phyloP scores from a whole-genome alignment of 2,797 vertebrate species.

The Pelobates cultripes region DNA sequence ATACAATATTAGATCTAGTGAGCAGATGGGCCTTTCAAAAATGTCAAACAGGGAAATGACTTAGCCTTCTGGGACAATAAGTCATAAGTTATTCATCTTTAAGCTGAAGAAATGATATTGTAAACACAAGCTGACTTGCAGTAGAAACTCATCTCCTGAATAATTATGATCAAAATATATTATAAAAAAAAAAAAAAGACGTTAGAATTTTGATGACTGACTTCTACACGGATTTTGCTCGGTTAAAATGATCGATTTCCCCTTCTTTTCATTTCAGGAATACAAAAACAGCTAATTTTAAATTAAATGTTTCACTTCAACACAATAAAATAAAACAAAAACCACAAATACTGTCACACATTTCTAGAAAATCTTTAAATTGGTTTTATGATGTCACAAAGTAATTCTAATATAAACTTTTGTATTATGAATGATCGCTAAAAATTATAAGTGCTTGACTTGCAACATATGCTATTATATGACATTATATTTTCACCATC shows the following conservation, averaged over 20 bases:
- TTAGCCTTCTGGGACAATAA: conserved; percentile 40
- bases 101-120: conserved; percentile 29
- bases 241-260: too few species aligned
- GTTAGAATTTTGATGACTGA: background rate
- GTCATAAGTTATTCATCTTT: conserved; percentile 46
- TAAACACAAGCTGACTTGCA: conserved; percentile 36
- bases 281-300: too few species aligned
- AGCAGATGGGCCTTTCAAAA: conserved; percentile 46
- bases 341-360: too few species aligned
- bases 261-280: too few species aligned
- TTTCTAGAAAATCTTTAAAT: too few species aligned
- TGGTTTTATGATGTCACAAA: too few species aligned
- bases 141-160: background rate
- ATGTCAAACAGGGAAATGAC: conserved; percentile 39
- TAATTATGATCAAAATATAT: conserved; percentile 7
- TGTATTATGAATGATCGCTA: too few species aligned
- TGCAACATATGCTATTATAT: conserved; percentile 10
- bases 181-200: background rate
- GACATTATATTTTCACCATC: conserved; percentile 18
- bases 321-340: too few species aligned
- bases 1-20: conserved; percentile 43
- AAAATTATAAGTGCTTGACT: background rate
- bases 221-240: too few species aligned
- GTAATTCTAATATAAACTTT: too few species aligned
- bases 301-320: too few species aligned